Conservation (phyloP, 2,888 invertebrate species). For the Calliphora vomitoria region DNA sequence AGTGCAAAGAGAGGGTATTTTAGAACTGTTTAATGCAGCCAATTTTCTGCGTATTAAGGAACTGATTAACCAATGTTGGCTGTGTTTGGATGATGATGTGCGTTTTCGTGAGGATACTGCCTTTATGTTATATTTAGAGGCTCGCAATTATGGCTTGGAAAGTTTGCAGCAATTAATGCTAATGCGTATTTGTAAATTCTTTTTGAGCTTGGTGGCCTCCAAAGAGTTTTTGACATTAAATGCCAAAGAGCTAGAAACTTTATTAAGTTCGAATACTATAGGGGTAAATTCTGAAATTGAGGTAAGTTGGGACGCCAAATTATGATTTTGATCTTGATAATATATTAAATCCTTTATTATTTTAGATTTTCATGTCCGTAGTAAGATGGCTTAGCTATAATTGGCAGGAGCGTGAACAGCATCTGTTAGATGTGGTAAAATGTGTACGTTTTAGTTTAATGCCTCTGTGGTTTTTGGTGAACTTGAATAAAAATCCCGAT, state of each 20-base stretch:
- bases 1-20: conserved; percentile 88
- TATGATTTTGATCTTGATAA: not conserved
- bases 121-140: conserved; percentile 88
- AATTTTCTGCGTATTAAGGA: conserved; percentile 90
- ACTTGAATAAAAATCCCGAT: conserved; percentile 90
- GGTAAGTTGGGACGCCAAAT: conserved; percentile 69
- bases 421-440: conserved; percentile 87
- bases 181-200: conserved; percentile 90
- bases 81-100: conserved; percentile 89
- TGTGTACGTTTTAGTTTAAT: conserved; percentile 92
- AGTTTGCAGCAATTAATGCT: conserved; percentile 82
- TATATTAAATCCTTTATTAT: not conserved
- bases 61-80: conserved; percentile 91
- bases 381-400: conserved; percentile 91
- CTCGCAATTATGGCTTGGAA: conserved; percentile 85
- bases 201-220: conserved; percentile 90
- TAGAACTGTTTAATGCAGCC: conserved; percentile 90
- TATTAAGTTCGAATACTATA: conserved; percentile 90
- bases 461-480: conserved; percentile 92
- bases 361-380: conserved; percentile 90
- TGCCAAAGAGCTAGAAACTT: conserved; percentile 88
- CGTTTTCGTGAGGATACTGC: conserved; percentile 91
- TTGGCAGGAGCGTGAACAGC: conserved; percentile 87
- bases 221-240: conserved; percentile 89
- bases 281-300: conserved; percentile 89